Percentiles rank a stretch among this genome's conserved stretches.
Evolutionary conservation across 2,113 vertebrate species (phyloP).

Genomic region (Haemorhous mexicanus): DNA sequence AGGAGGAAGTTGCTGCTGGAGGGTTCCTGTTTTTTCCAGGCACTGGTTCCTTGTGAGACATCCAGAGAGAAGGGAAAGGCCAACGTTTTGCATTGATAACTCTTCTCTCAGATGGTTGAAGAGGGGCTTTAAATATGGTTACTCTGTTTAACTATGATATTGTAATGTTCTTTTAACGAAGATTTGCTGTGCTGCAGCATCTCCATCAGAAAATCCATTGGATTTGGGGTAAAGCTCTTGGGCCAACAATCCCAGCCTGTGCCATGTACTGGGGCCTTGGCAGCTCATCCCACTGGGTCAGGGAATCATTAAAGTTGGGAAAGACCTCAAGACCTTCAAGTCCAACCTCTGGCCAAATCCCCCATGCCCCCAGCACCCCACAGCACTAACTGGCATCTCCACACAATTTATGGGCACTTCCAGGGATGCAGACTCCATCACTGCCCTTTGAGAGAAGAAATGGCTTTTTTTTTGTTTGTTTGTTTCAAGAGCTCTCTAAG

Average conservation of each 20-base stretch:
- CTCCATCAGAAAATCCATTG: background rate
- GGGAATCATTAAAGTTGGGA: background rate
- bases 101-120: background rate
- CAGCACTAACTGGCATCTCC: background rate
- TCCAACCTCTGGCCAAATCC: background rate
- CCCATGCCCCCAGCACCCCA: accelerated
- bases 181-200: background rate
- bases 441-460: background rate
- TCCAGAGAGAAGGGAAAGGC: background rate
- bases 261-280: accelerated
- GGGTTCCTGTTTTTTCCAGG: background rate
- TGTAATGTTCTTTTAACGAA: background rate
- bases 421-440: background rate
- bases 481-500: background rate
- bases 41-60: background rate
- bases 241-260: background rate
- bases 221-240: background rate
- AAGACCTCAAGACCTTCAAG: background rate
- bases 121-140: background rate
- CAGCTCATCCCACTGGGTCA: background rate
- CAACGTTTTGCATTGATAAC: accelerated
- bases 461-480: background rate
- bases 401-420: background rate
- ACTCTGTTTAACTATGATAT: slow-evolving; percentile 24
- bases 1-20: background rate